Evolutionary conservation across 2,113 vertebrate genomes (phyloP).

Genomic region (Nyctibius bracteatus): DNA sequence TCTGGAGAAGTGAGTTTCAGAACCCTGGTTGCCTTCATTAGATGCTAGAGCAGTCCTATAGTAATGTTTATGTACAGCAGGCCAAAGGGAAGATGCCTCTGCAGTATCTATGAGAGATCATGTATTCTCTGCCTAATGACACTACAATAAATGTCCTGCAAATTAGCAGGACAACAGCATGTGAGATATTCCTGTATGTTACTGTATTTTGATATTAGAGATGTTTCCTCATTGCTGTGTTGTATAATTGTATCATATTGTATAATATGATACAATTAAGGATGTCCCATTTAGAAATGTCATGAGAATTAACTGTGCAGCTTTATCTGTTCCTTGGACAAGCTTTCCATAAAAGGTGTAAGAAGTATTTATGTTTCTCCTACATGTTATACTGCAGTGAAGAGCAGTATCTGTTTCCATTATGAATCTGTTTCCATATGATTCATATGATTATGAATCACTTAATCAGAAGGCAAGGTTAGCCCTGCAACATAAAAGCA

Average conservation of each 20-base stretch:
- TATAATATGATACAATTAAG: background rate
- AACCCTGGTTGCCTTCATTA: background rate
- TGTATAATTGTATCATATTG: background rate
- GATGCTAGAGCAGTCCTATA: background rate
- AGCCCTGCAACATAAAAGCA: background rate
- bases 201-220: background rate
- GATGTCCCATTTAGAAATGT: background rate
- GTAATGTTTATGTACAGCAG: background rate
- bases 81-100: background rate
- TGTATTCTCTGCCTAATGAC: background rate
- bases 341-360: background rate
- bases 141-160: background rate
- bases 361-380: background rate
- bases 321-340: background rate
- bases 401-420: background rate
- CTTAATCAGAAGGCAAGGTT: background rate
- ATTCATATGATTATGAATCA: background rate
- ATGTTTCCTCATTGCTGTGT: background rate
- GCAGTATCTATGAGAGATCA: background rate
- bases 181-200: background rate
- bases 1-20: background rate
- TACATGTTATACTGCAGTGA: background rate
- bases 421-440: too few species aligned
- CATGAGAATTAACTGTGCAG: background rate
- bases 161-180: background rate